These are phyloP conservation scores for Balanococcus diminutus DNA, from an alignment of 2,888 invertebrate species.

Conservation along the genomic window DNA sequence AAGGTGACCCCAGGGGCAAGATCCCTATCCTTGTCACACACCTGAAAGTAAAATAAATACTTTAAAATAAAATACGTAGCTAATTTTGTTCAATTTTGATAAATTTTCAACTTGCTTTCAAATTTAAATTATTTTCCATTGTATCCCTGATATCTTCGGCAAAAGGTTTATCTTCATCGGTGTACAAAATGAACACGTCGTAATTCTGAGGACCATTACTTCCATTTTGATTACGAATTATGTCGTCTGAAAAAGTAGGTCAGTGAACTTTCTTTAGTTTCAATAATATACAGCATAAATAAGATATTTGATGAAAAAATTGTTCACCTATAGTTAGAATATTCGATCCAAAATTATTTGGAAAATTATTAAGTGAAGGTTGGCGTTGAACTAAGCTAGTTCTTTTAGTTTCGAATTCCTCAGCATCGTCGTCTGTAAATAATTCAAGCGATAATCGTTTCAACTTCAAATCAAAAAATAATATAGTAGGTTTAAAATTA, in stretches of 20 bases:
- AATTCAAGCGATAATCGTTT: background rate
- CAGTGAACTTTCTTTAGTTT: too few species aligned
- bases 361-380: background rate
- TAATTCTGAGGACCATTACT: background rate
- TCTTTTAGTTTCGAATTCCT: background rate
- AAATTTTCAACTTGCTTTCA: background rate
- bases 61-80: too few species aligned
- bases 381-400: background rate
- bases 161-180: background rate
- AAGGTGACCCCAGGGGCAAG: background rate
- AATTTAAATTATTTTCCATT: background rate
- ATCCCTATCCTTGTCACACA: conserved; percentile 2
- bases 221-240: background rate
- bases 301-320: too few species aligned
- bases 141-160: background rate
- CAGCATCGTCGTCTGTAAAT: background rate
- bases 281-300: too few species aligned
- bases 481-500: too few species aligned
- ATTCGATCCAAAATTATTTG: background rate
- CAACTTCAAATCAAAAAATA: too few species aligned
- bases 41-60: background rate
- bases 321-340: background rate
- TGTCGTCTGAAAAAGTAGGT: conserved; percentile 33
- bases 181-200: background rate
- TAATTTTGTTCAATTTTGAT: background rate